Base-by-base conservation (phyloP, 1,140 invertebrate genomes). In the Trichonephila inaurata region DNA sequence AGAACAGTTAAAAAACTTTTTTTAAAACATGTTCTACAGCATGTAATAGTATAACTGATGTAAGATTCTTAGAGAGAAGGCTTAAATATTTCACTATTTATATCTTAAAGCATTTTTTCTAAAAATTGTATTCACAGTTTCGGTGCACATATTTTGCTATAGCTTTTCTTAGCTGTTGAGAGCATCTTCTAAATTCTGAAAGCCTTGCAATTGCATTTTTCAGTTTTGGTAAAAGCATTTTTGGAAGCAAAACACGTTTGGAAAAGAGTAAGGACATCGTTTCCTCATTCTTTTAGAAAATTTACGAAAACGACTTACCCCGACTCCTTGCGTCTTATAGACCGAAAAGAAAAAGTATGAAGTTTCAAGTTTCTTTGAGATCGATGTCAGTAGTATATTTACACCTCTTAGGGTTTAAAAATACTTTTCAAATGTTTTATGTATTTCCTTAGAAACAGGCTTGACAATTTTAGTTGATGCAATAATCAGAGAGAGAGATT, bases 211-310 rank as follows among this genome's bases (percentile, higher is more conserved):
- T 28, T 33, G 28, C 12, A 40, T 18, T 77, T 77, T 28, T 77
- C 4, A 33, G 72, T 77, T 77, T 77, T 18, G 72, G 33, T 77
- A 33, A 77, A 77, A 77, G 33, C 72, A 77, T 77, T 77, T 77
- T 40, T 33, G 33, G 69, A 77, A 77, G 72, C 72, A 33, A 33
- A 33, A 28, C 72, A 77, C 72, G 72, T 77, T 28, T 28, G 28
- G 72, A 77, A 77, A 77, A 40, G 72, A 28, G 33, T 24, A 77
- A 77, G 33, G 72, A 33, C 72, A 77, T 77, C 28, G 40, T 77
- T 77, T 77, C 72, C 16, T 18, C 72, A 16, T 77, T 77, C 33
- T 28, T 40, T 7, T 33, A 77, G 28, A 10, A 18, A 77, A 77
- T 18, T 18, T 18, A 33, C 72, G 12, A 77, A 77, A 77, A 77